Percentiles rank a stretch among this genome's conserved stretches.
Evolutionary conservation across 2,888 invertebrate species (phyloP).

Genomic region (Caenorhabditis virilis): DNA sequence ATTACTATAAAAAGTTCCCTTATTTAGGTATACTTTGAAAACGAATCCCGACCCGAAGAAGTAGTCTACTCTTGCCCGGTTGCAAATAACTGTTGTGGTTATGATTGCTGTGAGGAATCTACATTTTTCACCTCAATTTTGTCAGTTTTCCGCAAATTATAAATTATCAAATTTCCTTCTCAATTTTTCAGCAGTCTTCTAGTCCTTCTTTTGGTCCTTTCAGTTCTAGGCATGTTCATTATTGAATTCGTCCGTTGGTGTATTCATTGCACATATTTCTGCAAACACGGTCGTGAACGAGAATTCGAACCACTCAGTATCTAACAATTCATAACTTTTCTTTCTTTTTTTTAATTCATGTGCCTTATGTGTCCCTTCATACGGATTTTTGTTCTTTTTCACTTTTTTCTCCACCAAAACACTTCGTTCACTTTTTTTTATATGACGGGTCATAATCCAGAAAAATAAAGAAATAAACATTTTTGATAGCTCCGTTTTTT

Average conservation of each 20-base stretch:
- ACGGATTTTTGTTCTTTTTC: no score
- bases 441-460: not conserved
- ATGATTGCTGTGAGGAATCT: conserved; percentile 39
- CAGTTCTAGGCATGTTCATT: conserved; percentile 39
- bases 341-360: not conserved
- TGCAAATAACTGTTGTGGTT: conserved; percentile 41
- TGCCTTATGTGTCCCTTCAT: no score
- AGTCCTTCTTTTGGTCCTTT: conserved; percentile 40
- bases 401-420: not conserved
- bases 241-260: conserved; percentile 44
- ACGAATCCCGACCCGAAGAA: conserved; percentile 41
- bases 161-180: conserved; percentile 43
- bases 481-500: not conserved
- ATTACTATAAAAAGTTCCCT: not conserved
- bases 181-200: conserved; percentile 38
- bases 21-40: conserved; percentile 34
- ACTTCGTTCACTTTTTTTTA: not conserved
- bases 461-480: not conserved
- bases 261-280: conserved; percentile 40
- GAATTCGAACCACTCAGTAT: conserved; percentile 47
- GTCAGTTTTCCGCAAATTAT: conserved; percentile 18
- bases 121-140: conserved; percentile 47
- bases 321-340: conserved; percentile 4
- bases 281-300: conserved; percentile 31
- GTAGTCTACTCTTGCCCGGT: conserved; percentile 41